These are phyloP conservation scores for Enteromius afrohamiltoni DNA, from an alignment of 2,797 vertebrate genomes.

Conservation along the genomic window DNA sequence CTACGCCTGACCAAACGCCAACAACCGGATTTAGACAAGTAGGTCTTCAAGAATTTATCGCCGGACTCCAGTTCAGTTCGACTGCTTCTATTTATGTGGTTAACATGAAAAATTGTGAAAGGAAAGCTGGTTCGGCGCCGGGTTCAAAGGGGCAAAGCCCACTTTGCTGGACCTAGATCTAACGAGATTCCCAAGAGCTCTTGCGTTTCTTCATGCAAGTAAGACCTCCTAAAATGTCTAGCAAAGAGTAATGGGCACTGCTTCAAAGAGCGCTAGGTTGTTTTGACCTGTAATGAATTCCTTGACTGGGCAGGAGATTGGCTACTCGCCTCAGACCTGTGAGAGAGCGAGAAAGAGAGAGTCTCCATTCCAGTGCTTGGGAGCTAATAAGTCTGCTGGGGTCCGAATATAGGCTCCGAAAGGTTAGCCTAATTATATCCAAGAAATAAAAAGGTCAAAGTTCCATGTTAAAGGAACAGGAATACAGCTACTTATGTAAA, in stretches of 20 bases:
- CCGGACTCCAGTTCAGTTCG: not conserved
- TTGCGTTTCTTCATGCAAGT: constrained; percentile 45
- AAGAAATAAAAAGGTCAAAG: constrained; percentile 82
- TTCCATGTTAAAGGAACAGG: constrained; percentile 73
- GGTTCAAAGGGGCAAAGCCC: constrained; percentile 38
- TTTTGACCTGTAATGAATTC: constrained; percentile 74
- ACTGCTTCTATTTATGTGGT: constrained; percentile 41
- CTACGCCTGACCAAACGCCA: constrained; percentile 3
- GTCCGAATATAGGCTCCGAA: constrained; percentile 72
- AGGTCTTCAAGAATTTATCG: constrained; percentile 1
- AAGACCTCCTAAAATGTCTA: constrained; percentile 57
- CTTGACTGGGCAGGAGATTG: constrained; percentile 61
- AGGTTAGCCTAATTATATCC: constrained; percentile 84
- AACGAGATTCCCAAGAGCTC: constrained; percentile 37
- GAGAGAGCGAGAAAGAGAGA: constrained; percentile 58
- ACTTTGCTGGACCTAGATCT: constrained; percentile 38
- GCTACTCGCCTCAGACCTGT: constrained; percentile 61
- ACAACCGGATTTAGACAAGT: constrained; percentile 17
- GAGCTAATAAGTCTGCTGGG: constrained; percentile 77
- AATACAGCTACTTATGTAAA: constrained; percentile 65
- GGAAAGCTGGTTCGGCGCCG: not conserved
- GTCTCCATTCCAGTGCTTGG: constrained; percentile 65
- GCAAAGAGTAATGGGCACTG: constrained; percentile 56
- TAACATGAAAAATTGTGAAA: constrained; percentile 39
- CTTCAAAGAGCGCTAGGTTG: constrained; percentile 63